These are phyloP conservation scores for Urophycis tenuis DNA, from an alignment of 2,797 vertebrate genomes.

Conservation along the genomic window DNA sequence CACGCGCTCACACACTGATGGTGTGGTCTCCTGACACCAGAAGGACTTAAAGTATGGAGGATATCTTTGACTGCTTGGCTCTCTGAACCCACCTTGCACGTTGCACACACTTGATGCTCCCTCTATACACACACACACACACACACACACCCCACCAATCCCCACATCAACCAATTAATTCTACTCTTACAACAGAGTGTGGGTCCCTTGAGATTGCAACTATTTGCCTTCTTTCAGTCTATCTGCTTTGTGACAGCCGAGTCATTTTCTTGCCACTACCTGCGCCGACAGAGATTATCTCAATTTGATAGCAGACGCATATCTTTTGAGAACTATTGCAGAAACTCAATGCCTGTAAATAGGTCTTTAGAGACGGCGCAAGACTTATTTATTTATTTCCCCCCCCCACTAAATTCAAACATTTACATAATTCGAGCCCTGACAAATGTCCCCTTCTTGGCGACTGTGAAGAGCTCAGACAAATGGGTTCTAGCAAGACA, in stretches of 20 bases:
- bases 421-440: neutral
- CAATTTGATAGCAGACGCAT: constrained; percentile 6
- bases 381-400: neutral
- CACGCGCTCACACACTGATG: neutral
- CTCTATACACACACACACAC: neutral
- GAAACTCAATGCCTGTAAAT: constrained; percentile 2
- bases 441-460: neutral
- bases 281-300: neutral
- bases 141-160: constrained; percentile 9
- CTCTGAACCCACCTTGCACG: constrained; percentile 24
- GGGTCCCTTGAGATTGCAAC: constrained; percentile 4
- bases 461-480: neutral
- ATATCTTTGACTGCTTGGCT: constrained; percentile 18
- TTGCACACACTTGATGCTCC: constrained; percentile 24
- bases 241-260: constrained; percentile 14
- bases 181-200: constrained; percentile 7
- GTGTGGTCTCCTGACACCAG: constrained; percentile 32
- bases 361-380: neutral
- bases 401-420: neutral
- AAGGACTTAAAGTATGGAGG: constrained; percentile 35
- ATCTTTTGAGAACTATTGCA: neutral
- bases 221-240: constrained; percentile 13
- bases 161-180: constrained; percentile 21
- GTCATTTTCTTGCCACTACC: constrained; percentile 7
- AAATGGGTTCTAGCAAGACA: neutral